phyloP scores from a whole-genome alignment of 2,797 vertebrate genomes.

The Leptatherina wallacei region DNA sequence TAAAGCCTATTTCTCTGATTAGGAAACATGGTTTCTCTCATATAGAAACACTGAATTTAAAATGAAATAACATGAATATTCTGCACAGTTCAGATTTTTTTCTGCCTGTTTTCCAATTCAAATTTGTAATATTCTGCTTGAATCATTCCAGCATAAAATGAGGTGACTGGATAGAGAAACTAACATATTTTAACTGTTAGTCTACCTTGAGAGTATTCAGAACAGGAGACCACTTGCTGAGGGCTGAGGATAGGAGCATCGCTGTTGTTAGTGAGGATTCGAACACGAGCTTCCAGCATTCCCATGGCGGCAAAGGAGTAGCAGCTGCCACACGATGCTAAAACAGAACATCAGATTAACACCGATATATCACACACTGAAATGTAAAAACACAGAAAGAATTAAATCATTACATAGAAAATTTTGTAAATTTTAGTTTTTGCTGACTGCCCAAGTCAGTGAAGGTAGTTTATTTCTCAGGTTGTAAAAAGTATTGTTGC shows the following conservation, averaged over 20 bases:
- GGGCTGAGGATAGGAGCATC: constrained; percentile 89
- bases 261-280: constrained; percentile 91
- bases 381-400: neutral
- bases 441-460: too few relatives aligned
- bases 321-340: constrained; percentile 92
- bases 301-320: constrained; percentile 93
- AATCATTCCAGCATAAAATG: neutral
- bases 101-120: neutral
- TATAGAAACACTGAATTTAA: neutral
- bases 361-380: neutral
- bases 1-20: neutral
- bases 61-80: neutral
- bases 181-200: neutral
- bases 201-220: constrained; percentile 94
- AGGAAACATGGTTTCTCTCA: neutral
- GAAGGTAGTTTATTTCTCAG: neutral
- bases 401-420: too few relatives aligned
- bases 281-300: constrained; percentile 94
- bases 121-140: neutral
- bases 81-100: neutral
- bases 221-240: constrained; percentile 95
- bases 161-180: neutral
- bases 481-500: neutral
- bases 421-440: too few relatives aligned
- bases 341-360: constrained; percentile 11